These are phyloP conservation scores for Candoia aspera DNA, from an alignment of 2,113 vertebrate genomes.

Conservation along the genomic window DNA sequence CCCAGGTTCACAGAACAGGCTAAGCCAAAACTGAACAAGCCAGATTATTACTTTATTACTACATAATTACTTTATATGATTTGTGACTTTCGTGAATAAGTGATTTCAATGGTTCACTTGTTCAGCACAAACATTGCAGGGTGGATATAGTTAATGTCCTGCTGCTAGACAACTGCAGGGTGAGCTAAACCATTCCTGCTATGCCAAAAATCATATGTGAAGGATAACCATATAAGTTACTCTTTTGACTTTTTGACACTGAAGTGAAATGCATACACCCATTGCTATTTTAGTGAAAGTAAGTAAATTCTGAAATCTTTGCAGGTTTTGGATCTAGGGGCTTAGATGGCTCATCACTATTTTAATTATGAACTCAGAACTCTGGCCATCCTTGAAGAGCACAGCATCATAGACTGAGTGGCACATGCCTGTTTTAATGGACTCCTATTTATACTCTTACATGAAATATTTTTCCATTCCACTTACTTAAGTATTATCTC, in stretches of 20 bases:
- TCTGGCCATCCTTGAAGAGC: background rate
- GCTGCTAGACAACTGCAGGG: background rate
- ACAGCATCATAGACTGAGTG: background rate
- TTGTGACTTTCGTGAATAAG: background rate
- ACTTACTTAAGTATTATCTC: background rate
- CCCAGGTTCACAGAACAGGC: background rate
- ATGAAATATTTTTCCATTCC: conserved; percentile 23
- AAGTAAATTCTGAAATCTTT: background rate
- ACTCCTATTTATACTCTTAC: background rate
- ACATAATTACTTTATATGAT: background rate
- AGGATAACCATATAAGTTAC: background rate
- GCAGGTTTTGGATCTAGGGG: background rate
- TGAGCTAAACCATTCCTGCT: background rate
- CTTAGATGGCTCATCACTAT: background rate
- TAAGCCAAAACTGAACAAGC: background rate
- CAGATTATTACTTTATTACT: background rate
- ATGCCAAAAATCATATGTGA: background rate
- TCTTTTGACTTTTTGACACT: background rate
- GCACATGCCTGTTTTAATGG: background rate
- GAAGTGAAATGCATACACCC: background rate
- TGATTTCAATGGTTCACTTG: background rate
- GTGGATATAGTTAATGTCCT: background rate
- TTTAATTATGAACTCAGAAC: background rate
- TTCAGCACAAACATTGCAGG: background rate
- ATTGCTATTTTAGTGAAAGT: background rate